Conservation (phyloP, 1,140 invertebrate genomes). For the Pseudomyrmex dendroicus region DNA sequence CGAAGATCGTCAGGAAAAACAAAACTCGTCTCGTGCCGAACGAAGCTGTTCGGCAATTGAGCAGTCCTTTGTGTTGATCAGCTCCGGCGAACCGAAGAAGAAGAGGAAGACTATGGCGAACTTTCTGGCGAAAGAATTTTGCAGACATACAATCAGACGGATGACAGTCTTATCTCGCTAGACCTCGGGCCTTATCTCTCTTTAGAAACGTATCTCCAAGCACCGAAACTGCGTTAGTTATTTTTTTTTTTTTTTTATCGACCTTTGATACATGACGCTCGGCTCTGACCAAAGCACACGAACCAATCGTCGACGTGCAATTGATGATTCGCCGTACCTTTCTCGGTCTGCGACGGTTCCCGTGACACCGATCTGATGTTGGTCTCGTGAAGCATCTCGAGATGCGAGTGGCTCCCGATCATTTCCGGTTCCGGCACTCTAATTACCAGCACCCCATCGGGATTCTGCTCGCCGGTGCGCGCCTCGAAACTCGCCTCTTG, state of each 20-base stretch:
- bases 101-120: no score
- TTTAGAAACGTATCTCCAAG: no score
- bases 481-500: conserved; percentile 69
- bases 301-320: conserved; percentile 18
- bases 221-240: no score
- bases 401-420: conserved; percentile 79
- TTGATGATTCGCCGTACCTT: conserved; percentile 75
- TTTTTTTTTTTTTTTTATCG: no score
- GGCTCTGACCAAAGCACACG: neutral
- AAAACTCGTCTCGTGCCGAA: neutral
- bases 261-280: neutral
- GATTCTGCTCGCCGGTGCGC: conserved; percentile 68
- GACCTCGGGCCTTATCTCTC: no score
- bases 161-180: no score
- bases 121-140: no score
- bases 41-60: conserved; percentile 58
- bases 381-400: conserved; percentile 80
- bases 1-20: neutral
- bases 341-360: conserved; percentile 83
- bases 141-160: no score
- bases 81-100: neutral
- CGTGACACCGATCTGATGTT: conserved; percentile 80
- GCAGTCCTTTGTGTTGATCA: conserved; percentile 67
- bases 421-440: conserved; percentile 82
- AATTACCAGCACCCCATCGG: conserved; percentile 80